Evolutionary conservation across 2,888 invertebrate genomes (phyloP).

Genomic region (Eueremaeus valkanovi): DNA sequence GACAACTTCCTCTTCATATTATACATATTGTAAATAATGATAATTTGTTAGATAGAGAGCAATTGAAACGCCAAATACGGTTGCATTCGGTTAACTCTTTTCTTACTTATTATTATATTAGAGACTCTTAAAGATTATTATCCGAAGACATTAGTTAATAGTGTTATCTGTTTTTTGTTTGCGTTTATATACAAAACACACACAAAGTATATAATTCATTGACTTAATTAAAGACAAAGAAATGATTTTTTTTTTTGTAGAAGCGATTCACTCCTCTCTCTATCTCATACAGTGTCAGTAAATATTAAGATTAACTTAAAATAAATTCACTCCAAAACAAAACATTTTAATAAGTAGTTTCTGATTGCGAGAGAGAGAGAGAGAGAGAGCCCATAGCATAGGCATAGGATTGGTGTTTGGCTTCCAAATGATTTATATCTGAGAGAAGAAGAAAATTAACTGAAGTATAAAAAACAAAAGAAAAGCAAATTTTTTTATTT

Average conservation of each 20-base stretch:
- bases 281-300: not conserved
- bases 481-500: not conserved
- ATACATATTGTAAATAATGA: no score
- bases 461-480: not conserved
- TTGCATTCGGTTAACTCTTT: no score
- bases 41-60: no score
- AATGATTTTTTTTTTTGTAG: not conserved
- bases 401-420: not conserved
- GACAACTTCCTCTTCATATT: no score
- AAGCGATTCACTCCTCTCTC: not conserved
- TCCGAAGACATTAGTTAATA: not conserved
- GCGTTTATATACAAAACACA: not conserved
- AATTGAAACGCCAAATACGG: no score
- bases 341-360: not conserved
- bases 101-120: no score
- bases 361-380: not conserved
- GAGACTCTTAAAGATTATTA: no score
- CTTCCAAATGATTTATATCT: slow-evolving; percentile 2
- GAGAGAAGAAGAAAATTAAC: not conserved
- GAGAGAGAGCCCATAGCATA: not conserved
- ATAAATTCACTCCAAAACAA: not conserved
- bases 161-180: not conserved
- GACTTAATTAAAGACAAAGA: not conserved
- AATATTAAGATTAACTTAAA: not conserved
- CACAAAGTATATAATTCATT: not conserved